Conservation (phyloP, 2,888 invertebrate species). For the Calephelis perditalis region DNA sequence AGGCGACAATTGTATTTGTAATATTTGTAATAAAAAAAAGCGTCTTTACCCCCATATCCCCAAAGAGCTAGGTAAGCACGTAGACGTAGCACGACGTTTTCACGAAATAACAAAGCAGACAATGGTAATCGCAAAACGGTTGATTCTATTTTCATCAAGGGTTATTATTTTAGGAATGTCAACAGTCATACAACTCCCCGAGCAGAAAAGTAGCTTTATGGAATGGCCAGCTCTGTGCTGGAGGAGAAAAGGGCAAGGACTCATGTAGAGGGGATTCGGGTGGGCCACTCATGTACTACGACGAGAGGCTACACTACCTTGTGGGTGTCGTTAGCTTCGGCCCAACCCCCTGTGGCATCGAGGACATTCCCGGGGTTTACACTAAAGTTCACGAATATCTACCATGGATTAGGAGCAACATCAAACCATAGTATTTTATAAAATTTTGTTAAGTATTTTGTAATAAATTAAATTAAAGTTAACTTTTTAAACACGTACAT, state of each 20-base stretch:
- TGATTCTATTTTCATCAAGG: neutral
- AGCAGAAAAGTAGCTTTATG: slow-evolving; percentile 36
- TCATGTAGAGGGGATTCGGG: slow-evolving; percentile 82
- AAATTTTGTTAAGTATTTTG: neutral
- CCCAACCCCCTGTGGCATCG: slow-evolving; percentile 78
- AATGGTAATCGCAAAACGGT: neutral
- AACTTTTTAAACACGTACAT: too few species aligned
- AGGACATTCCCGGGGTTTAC: slow-evolving; percentile 80
- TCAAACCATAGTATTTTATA: slow-evolving; percentile 34
- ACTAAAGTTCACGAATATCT: slow-evolving; percentile 77
- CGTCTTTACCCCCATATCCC: too few species aligned
- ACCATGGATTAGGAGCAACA: slow-evolving; percentile 75
- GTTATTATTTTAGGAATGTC: slow-evolving; percentile 37
- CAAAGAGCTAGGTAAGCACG: too few species aligned
- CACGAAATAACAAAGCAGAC: too few species aligned
- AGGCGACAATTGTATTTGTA: too few species aligned
- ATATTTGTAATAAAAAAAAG: too few species aligned
- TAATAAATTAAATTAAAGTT: neutral
- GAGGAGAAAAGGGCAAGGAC: slow-evolving; percentile 75
- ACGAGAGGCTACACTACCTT: slow-evolving; percentile 39
- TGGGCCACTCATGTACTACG: slow-evolving; percentile 77
- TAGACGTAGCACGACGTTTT: too few species aligned
- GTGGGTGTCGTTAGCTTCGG: slow-evolving; percentile 82
- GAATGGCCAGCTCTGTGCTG: slow-evolving; percentile 73
- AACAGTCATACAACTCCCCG: slow-evolving; percentile 34